Percentiles rank a stretch among this genome's conserved stretches.
Evolutionary conservation across 2,113 vertebrate species (phyloP).

Genomic region (Phoxinus phoxinus): DNA sequence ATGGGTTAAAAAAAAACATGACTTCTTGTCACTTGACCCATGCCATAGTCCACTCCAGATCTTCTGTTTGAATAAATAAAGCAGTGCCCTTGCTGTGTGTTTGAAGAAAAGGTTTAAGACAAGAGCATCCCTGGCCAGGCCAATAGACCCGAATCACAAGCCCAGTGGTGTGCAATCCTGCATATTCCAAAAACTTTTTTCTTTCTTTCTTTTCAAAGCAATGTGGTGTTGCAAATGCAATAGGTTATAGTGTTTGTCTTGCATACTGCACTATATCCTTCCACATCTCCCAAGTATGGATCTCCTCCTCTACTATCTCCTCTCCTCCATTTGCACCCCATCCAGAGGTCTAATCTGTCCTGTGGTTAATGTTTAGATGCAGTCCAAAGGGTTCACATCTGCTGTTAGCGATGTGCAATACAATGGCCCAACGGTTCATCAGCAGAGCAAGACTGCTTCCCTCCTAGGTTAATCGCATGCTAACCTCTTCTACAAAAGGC

Average conservation of each 20-base stretch:
- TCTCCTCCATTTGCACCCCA: slow-evolving; percentile 1
- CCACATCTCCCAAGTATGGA: slow-evolving; percentile 2
- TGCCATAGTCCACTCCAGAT: background rate
- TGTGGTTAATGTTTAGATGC: slow-evolving; percentile 48
- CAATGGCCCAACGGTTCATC: slow-evolving; percentile 23
- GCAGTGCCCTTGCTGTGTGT: background rate
- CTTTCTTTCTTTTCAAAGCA: background rate
- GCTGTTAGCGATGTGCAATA: slow-evolving; percentile 15
- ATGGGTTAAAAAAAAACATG: slow-evolving; percentile 4
- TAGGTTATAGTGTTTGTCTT: background rate
- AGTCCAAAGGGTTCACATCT: slow-evolving; percentile 40
- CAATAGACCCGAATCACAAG: background rate
- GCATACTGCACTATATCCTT: background rate
- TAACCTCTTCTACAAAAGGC: slow-evolving; percentile 52
- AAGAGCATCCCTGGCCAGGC: background rate
- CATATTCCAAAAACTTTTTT: background rate
- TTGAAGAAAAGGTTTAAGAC: slow-evolving; percentile 20
- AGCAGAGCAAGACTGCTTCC: slow-evolving; percentile 38
- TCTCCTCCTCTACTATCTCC: background rate
- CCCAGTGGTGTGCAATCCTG: background rate
- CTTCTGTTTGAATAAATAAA: slow-evolving; percentile 29
- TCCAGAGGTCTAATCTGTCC: slow-evolving; percentile 21
- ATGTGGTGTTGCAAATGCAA: background rate
- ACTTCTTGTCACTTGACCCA: background rate
- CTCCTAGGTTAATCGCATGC: slow-evolving; percentile 54